Evolutionary conservation across 2,113 vertebrate species (phyloP).

Genomic region (Ranitomeya imitator): DNA sequence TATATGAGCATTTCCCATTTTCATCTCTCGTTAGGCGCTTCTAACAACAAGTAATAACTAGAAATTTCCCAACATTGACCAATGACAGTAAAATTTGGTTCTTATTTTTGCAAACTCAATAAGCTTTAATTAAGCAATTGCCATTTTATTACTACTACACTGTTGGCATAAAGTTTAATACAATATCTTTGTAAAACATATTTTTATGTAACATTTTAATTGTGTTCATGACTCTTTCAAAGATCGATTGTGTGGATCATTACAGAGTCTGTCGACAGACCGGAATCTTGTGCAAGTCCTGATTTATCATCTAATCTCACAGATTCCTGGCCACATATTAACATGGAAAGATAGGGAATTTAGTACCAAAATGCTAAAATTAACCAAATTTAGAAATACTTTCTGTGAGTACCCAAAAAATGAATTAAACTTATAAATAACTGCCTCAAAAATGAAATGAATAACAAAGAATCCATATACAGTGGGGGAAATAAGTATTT

Average conservation of each 20-base stretch:
- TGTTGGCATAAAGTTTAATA: background rate
- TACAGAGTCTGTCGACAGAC: background rate
- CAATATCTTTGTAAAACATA: background rate
- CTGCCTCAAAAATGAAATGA: no score
- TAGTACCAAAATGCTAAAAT: no score
- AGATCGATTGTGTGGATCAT: background rate
- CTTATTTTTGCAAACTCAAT: slow-evolving; percentile 2
- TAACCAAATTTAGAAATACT: no score
- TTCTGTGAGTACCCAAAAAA: no score
- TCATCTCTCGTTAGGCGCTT: slow-evolving; percentile 18
- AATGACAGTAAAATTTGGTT: background rate
- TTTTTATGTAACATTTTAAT: background rate
- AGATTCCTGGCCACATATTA: no score
- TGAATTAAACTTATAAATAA: no score
- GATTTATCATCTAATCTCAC: background rate
- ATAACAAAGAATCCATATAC: no score
- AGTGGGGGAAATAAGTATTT: no score
- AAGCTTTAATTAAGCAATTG: background rate
- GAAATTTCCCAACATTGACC: background rate
- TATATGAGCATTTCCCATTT: background rate
- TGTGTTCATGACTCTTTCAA: background rate
- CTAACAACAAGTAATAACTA: slow-evolving; percentile 17
- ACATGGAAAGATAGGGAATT: no score
- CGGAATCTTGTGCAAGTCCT: background rate
- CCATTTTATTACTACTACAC: background rate